Conservation (phyloP, 2,888 invertebrate genomes). For the Drosophila putrida region DNA sequence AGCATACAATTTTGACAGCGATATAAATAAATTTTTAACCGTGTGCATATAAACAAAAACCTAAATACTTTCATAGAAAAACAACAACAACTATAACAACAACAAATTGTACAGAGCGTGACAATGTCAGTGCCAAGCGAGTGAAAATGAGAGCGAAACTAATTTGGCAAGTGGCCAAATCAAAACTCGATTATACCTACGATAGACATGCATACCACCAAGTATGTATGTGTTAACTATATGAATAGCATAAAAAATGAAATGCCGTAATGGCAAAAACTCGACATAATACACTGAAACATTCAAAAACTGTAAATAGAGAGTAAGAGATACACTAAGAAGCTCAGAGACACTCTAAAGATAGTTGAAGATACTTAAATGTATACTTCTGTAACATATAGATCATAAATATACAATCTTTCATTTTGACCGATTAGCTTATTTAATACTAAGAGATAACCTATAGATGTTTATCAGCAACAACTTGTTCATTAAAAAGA, state of each 20-base stretch:
- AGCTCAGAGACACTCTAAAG: neutral
- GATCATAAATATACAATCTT: too few relatives aligned
- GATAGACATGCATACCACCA: neutral
- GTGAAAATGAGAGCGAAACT: conserved; percentile 74
- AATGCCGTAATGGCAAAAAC: conserved; percentile 21
- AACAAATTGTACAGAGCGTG: conserved; percentile 47
- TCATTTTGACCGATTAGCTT: too few relatives aligned
- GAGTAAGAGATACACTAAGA: conserved; percentile 2
- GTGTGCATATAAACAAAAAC: conserved; percentile 50
- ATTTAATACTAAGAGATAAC: too few relatives aligned
- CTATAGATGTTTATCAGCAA: too few relatives aligned
- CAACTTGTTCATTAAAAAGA: too few relatives aligned
- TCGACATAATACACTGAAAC: conserved; percentile 10
- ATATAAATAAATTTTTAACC: conserved; percentile 61
- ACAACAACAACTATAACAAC: conserved; percentile 20
- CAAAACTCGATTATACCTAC: conserved; percentile 61
- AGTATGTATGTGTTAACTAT: conserved; percentile 4
- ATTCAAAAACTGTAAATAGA: neutral
- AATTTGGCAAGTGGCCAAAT: conserved; percentile 70
- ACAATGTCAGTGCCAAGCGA: conserved; percentile 75
- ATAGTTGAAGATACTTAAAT: too few relatives aligned
- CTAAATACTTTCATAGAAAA: conserved; percentile 61
- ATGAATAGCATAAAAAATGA: conserved; percentile 25
- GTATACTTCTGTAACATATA: too few relatives aligned
- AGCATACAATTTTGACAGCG: conserved; percentile 63